Evolutionary conservation across 2,888 invertebrate species (phyloP).

Genomic region (Cordilura impudica): DNA sequence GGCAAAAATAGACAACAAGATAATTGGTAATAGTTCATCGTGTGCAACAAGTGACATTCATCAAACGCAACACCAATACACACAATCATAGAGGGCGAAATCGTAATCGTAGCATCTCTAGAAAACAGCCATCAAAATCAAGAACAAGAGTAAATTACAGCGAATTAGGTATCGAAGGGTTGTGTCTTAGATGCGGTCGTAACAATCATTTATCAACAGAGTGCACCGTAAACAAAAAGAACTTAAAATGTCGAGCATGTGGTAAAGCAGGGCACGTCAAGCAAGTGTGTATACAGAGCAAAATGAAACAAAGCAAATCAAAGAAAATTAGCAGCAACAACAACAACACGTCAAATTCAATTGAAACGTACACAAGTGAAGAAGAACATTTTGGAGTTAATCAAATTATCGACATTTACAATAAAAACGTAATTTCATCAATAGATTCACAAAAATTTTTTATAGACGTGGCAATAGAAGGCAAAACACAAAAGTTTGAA

Average conservation of each 20-base stretch:
- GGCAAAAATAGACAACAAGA: constrained; percentile 27
- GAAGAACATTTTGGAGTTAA: too few relatives aligned
- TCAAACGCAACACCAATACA: neutral
- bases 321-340: too few relatives aligned
- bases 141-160: constrained; percentile 13
- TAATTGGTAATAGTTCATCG: constrained; percentile 8
- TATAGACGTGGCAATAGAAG: constrained; percentile 8
- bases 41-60: neutral
- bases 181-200: constrained; percentile 31
- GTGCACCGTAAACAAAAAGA: constrained; percentile 22
- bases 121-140: neutral
- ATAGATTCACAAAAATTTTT: constrained; percentile 9
- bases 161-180: too few relatives aligned
- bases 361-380: neutral
- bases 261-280: constrained; percentile 13
- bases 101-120: neutral
- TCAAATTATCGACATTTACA: constrained; percentile 38
- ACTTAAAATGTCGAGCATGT: constrained; percentile 29
- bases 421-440: neutral
- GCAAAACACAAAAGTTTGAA: neutral
- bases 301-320: neutral
- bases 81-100: neutral
- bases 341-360: too few relatives aligned
- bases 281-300: constrained; percentile 19
- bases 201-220: constrained; percentile 34